Conservation (phyloP, 1,140 invertebrate species). For the honey bee (Apis mellifera) region DNA sequence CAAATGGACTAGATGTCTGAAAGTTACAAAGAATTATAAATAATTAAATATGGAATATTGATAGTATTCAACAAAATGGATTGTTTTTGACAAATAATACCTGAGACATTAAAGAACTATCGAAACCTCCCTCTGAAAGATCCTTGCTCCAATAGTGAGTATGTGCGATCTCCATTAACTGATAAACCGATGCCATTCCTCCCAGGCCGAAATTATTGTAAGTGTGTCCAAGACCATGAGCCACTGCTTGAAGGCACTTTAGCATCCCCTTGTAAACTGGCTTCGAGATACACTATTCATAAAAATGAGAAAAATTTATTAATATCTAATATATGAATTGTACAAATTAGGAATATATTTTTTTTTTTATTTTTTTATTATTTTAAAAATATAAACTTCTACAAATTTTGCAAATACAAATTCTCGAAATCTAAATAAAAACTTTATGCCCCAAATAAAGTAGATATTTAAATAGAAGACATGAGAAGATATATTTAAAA, state of each 20-base stretch:
- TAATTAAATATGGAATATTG: background rate
- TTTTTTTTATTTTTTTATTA: too few relatives aligned
- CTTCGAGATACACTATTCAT: conserved; percentile 90
- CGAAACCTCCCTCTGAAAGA: conserved; percentile 83
- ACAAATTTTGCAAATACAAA: too few relatives aligned
- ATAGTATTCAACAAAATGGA: too few relatives aligned
- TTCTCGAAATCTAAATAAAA: too few relatives aligned
- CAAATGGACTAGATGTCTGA: conserved; percentile 87
- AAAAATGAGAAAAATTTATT: background rate
- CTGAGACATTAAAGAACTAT: conserved; percentile 82
- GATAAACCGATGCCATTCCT: conserved; percentile 98
- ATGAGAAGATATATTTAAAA: too few relatives aligned
- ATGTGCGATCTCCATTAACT: conserved; percentile 98
- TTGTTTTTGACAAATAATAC: conserved; percentile 59
- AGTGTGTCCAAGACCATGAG: conserved; percentile 94
- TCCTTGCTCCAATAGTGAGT: conserved; percentile 99
- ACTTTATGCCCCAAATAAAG: too few relatives aligned
- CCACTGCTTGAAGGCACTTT: conserved; percentile 93
- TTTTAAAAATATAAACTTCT: too few relatives aligned
- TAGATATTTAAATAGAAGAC: too few relatives aligned
- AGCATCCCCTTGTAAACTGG: conserved; percentile 98
- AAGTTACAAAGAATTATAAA: background rate
- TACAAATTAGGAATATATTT: too few relatives aligned
- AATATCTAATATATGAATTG: too few relatives aligned
- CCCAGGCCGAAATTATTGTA: conserved; percentile 96